Evolutionary conservation across 2,888 invertebrate genomes (phyloP).

Genomic region (Perithous albicinctus): DNA sequence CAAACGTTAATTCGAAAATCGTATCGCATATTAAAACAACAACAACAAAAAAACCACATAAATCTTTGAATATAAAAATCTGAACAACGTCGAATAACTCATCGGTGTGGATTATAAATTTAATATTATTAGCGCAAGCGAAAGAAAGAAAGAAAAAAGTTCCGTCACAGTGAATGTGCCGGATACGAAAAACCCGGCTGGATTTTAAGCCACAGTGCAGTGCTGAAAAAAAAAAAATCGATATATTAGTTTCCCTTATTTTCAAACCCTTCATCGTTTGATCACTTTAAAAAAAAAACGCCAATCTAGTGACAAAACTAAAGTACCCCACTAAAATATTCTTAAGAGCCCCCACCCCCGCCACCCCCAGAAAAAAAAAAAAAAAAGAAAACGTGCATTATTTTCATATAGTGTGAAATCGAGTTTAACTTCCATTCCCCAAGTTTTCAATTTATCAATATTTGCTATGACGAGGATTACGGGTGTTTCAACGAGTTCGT

Average conservation of each 20-base stretch:
- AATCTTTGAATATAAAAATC: too few relatives aligned
- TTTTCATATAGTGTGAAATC: background rate
- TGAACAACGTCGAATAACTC: too few relatives aligned
- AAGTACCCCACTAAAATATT: too few relatives aligned
- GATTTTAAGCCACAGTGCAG: slow-evolving; percentile 11
- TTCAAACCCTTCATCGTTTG: background rate
- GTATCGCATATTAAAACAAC: background rate
- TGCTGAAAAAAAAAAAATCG: too few relatives aligned
- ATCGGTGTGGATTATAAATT: slow-evolving; percentile 60
- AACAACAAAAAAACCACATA: background rate
- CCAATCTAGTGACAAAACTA: background rate
- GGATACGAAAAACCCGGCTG: slow-evolving; percentile 23
- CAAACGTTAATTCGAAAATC: background rate
- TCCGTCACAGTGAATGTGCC: background rate
- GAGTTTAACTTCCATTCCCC: background rate
- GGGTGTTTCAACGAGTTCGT: slow-evolving; percentile 34
- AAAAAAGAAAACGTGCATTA: background rate
- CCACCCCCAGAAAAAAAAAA: too few relatives aligned
- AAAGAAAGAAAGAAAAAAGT: background rate
- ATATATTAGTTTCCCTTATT: too few relatives aligned
- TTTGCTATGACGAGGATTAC: slow-evolving; percentile 62
- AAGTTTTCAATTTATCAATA: background rate
- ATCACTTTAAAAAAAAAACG: background rate
- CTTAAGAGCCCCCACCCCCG: too few relatives aligned
- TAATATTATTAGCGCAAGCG: background rate